Evolutionary conservation across 2,888 invertebrate species (phyloP).

Genomic region (Drosophila anomelani): DNA sequence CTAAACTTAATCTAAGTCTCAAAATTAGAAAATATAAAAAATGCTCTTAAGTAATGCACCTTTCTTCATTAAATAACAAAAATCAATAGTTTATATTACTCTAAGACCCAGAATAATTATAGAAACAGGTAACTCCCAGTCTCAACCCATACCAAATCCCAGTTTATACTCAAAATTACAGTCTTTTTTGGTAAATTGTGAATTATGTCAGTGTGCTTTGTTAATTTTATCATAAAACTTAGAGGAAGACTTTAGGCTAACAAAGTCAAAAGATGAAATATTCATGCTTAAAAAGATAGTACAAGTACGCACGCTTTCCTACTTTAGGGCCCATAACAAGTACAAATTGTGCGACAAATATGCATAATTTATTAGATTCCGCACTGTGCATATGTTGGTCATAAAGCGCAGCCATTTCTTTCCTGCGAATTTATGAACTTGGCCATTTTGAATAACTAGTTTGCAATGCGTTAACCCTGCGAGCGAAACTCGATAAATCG

Average conservation of each 20-base stretch:
- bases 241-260: neutral
- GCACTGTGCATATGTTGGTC: conserved; percentile 9
- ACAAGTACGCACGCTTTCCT: conserved; percentile 5
- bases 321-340: neutral
- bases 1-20: no score
- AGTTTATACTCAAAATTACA: neutral
- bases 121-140: neutral
- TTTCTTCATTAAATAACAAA: no score
- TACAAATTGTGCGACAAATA: conserved; percentile 24
- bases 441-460: conserved; percentile 15
- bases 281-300: conserved; percentile 1
- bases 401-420: neutral
- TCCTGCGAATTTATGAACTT: conserved; percentile 17
- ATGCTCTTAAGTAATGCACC: neutral
- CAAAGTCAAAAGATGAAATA: neutral
- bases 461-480: conserved; percentile 15
- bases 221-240: conserved; percentile 8
- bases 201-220: conserved; percentile 1
- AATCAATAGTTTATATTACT: no score
- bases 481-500: conserved; percentile 35
- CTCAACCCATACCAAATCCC: neutral
- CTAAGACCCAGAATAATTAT: neutral
- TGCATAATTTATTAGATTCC: conserved; percentile 25
- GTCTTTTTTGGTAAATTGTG: neutral
- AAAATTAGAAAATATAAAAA: no score